phyloP scores from a whole-genome alignment of 2,888 invertebrate species.

The Adelognathus sp. region DNA sequence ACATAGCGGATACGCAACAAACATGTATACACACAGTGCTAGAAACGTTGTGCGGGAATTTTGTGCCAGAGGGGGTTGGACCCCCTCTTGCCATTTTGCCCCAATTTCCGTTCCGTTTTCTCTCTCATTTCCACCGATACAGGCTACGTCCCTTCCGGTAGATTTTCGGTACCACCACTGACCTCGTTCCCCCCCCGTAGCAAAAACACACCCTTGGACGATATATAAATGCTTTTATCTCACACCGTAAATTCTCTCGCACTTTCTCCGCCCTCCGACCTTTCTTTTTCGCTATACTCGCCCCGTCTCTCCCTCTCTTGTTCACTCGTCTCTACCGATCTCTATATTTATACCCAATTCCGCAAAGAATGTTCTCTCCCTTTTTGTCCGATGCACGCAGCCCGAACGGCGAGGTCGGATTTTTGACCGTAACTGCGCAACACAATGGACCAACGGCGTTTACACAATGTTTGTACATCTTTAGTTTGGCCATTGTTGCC shows the following conservation, averaged over 20 bases:
- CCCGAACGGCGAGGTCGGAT: not conserved
- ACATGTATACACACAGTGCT: not conserved
- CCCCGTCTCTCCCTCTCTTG: not conserved
- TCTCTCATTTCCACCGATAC: constrained; percentile 26
- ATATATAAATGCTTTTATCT: constrained; percentile 42
- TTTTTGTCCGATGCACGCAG: not conserved
- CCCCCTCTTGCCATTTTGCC: constrained; percentile 57
- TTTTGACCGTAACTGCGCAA: constrained; percentile 29
- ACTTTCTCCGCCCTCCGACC: constrained; percentile 29
- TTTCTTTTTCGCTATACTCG: not conserved
- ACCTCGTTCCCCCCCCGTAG: constrained; percentile 68
- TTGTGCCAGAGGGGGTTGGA: not conserved
- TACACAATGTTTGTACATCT: constrained; percentile 57
- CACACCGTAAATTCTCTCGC: constrained; percentile 46
- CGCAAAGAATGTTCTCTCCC: constrained; percentile 53
- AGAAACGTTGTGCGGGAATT: not conserved
- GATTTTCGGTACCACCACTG: constrained; percentile 71
- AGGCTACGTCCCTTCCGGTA: constrained; percentile 55
- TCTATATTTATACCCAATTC: constrained; percentile 70
- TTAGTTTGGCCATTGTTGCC: constrained; percentile 34
- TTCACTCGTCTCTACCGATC: constrained; percentile 39
- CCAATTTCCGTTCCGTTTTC: constrained; percentile 48
- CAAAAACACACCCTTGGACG: constrained; percentile 21
- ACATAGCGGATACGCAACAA: constrained; percentile 13
- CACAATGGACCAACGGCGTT: constrained; percentile 51